phyloP scores from a whole-genome alignment of 1,140 invertebrate genomes.

The Orussus abietinus region DNA sequence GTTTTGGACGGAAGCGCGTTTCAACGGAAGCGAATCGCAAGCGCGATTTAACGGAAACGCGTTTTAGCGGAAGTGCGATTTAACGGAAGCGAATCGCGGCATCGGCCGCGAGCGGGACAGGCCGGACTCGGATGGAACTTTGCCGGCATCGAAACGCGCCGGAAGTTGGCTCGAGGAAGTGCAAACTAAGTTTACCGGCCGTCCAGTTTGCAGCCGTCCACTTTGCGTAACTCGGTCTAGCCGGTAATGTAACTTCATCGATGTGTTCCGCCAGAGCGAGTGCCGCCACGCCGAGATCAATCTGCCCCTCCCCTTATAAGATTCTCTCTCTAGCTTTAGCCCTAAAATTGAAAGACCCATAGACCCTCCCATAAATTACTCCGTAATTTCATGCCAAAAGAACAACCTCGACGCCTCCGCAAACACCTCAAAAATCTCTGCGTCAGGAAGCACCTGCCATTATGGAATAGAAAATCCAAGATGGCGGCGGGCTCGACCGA shows the following conservation, averaged over 20 bases:
- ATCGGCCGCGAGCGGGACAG: too few relatives aligned
- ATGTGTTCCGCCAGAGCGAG: constrained; percentile 50
- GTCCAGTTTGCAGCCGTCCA: constrained; percentile 45
- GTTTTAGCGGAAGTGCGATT: too few relatives aligned
- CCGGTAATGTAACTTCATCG: constrained; percentile 52
- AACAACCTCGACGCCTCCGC: too few relatives aligned
- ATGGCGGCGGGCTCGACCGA: too few relatives aligned
- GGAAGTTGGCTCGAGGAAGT: constrained; percentile 47
- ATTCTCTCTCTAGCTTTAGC: constrained; percentile 20
- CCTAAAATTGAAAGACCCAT: not conserved
- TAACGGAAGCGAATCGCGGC: too few relatives aligned
- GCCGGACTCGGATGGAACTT: not conserved
- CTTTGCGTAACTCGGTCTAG: constrained; percentile 52
- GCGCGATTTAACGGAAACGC: too few relatives aligned
- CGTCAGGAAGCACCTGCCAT: too few relatives aligned
- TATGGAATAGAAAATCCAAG: too few relatives aligned
- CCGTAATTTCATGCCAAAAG: not conserved
- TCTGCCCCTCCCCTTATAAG: constrained; percentile 25
- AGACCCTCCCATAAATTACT: not conserved
- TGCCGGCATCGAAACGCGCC: constrained; percentile 15
- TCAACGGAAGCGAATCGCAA: too few relatives aligned
- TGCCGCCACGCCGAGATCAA: constrained; percentile 47
- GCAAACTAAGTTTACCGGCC: constrained; percentile 47
- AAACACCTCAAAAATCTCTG: too few relatives aligned
- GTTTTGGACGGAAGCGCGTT: too few relatives aligned